Base-by-base conservation (phyloP, 2,888 invertebrate species). In the Fissipunctia ypsillon region DNA sequence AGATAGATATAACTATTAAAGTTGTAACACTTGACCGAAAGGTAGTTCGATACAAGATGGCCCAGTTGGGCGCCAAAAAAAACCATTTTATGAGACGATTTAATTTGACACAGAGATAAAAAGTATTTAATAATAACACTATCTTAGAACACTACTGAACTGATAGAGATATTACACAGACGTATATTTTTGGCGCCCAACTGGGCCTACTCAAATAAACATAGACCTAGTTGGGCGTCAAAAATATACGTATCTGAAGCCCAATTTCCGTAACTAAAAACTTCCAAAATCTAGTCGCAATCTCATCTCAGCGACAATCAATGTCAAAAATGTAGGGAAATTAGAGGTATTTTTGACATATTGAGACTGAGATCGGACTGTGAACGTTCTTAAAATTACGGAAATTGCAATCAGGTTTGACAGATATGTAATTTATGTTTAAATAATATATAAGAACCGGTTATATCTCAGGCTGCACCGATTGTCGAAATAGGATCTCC, bases 51-150 rank as follows among this genome's bases (percentile, higher is more conserved):
- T 54, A 38, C 25, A 16, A 12, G 2, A 9, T 22, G 16, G 3
- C 45, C 16, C 38, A 74, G 43, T 41, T 35, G 25, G 59, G 57
- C 52, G 63, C 63, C 56, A 73, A 76, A 45, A 78, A 56, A 12
- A 16, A 5, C 0, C 1, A 35, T 22, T 50, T 0, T 14, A 2
- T 19, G 4, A 16, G 31, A 73, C 4, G 6, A 57, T 28, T 28
- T 12, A 14, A 48, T 56, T 5, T 43, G 10, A 48, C 12, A 52
- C 9, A 12, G 5, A 31, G 0, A 16, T 16, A 14, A n/a, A 69
- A 45, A 7, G 22, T 70, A 70, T 43, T 43, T 2, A 25, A 22
- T 35, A n/a, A 35, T 12, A 56, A 64, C 1, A 12, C 10, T 50
- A n/a, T 25, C 22, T 19, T 19, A 45, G 19, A 45, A 43, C 9